phyloP scores from a whole-genome alignment of 1,140 invertebrate species.

The Euwallacea similis region DNA sequence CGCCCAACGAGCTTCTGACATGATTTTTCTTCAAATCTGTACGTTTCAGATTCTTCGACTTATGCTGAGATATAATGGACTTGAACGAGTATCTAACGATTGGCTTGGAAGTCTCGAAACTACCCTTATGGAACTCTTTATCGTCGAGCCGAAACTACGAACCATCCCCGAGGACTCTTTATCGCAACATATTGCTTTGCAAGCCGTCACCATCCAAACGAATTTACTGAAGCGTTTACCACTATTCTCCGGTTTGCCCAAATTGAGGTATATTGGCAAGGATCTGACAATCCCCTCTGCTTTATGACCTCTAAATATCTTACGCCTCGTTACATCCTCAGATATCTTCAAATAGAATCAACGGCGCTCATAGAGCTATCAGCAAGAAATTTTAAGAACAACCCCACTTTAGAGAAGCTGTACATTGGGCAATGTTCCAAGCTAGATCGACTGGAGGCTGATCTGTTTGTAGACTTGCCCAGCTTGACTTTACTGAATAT shows the following conservation, averaged over 20 bases:
- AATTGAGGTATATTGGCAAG: conserved; percentile 53
- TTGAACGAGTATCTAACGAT: conserved; percentile 78
- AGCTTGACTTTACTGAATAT: conserved; percentile 74
- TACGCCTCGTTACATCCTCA: neutral
- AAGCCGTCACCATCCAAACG: conserved; percentile 80
- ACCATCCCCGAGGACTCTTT: conserved; percentile 78
- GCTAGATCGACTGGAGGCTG: conserved; percentile 68
- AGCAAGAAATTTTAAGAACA: conserved; percentile 69
- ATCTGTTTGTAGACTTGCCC: conserved; percentile 73
- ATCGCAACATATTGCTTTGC: conserved; percentile 70
- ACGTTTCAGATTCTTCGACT: conserved; percentile 58
- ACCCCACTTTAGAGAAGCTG: conserved; percentile 73
- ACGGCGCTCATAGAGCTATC: conserved; percentile 68
- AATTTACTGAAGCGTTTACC: conserved; percentile 72
- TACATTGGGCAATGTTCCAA: conserved; percentile 71
- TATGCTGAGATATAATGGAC: conserved; percentile 79
- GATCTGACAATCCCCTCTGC: neutral
- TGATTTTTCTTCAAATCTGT: neutral
- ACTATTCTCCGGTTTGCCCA: conserved; percentile 65
- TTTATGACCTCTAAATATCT: too few relatives aligned
- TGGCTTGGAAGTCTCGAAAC: conserved; percentile 78
- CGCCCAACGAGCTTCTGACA: neutral
- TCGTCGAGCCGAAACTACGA: conserved; percentile 79
- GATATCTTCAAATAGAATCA: conserved; percentile 70
- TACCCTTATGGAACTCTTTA: conserved; percentile 76